phyloP scores from a whole-genome alignment of 2,888 invertebrate genomes.

The Hipparchia sbordonii region DNA sequence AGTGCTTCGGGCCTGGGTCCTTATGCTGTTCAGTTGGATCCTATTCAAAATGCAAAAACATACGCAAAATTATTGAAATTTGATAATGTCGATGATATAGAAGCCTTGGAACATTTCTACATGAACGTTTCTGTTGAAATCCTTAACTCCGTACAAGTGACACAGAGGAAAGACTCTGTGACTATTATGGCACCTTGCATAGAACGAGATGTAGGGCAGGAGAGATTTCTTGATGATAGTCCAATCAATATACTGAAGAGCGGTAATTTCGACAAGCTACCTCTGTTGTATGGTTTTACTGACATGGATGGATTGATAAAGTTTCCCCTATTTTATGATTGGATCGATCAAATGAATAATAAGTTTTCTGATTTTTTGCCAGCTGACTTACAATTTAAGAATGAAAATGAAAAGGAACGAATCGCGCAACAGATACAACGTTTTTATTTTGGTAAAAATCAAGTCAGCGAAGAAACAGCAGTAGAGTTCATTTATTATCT shows the following conservation, averaged over 20 bases:
- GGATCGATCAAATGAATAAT: constrained; percentile 55
- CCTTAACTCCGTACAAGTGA: constrained; percentile 41
- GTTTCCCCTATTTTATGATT: constrained; percentile 43
- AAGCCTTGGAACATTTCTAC: constrained; percentile 57
- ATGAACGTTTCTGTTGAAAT: constrained; percentile 48
- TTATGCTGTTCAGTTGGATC: constrained; percentile 54
- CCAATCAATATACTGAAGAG: constrained; percentile 53
- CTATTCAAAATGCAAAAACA: constrained; percentile 53
- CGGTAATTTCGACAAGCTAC: constrained; percentile 52
- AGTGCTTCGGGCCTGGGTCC: constrained; percentile 52
- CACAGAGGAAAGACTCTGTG: constrained; percentile 39
- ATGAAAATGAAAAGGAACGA: constrained; percentile 47
- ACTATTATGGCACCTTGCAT: constrained; percentile 49
- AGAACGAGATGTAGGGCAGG: constrained; percentile 49
- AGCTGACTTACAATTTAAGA: constrained; percentile 52
- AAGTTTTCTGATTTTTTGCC: constrained; percentile 61
- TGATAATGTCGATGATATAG: constrained; percentile 49
- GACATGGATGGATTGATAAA: constrained; percentile 51
- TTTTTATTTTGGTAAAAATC: constrained; percentile 52
- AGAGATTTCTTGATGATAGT: constrained; percentile 51
- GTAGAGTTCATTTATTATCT: constrained; percentile 46
- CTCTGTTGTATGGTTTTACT: constrained; percentile 55
- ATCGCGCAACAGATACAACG: constrained; percentile 48
- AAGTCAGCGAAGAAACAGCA: constrained; percentile 42
- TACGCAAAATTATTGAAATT: constrained; percentile 53